Evolutionary conservation across 2,113 vertebrate genomes (phyloP).

Genomic region (Phylloscopus whistleri): DNA sequence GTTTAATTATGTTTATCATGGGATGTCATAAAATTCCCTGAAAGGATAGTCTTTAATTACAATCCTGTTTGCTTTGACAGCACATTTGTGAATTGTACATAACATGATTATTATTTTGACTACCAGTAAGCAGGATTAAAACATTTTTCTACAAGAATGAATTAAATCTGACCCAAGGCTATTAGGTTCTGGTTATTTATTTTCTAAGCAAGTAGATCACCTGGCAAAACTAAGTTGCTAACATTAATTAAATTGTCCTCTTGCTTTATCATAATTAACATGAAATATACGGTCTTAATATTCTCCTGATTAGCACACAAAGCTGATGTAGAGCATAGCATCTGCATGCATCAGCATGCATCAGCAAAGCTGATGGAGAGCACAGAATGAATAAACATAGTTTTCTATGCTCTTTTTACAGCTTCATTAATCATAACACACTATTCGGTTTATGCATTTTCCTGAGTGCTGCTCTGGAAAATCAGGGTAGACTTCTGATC

Average conservation of each 20-base stretch:
- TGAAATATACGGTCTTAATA: neutral
- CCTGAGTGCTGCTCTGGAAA: neutral
- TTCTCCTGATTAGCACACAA: neutral
- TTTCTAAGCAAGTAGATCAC: neutral
- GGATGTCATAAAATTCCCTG: neutral
- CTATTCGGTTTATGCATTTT: neutral
- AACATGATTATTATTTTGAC: neutral
- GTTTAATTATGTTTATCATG: neutral
- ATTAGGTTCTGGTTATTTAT: neutral
- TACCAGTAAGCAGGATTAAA: neutral
- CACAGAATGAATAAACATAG: neutral
- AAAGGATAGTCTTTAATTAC: neutral
- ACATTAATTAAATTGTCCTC: neutral
- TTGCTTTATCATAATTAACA: neutral
- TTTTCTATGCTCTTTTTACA: neutral
- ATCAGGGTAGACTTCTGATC: neutral
- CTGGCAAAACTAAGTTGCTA: neutral
- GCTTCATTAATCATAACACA: neutral
- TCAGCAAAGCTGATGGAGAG: neutral
- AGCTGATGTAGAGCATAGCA: neutral
- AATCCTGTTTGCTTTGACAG: neutral
- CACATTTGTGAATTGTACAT: neutral
- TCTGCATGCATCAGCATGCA: too few species aligned
- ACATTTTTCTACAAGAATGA: neutral
- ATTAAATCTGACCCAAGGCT: neutral